Base-by-base conservation (phyloP, 1,140 invertebrate species). In the Ceratitis capitata region DNA sequence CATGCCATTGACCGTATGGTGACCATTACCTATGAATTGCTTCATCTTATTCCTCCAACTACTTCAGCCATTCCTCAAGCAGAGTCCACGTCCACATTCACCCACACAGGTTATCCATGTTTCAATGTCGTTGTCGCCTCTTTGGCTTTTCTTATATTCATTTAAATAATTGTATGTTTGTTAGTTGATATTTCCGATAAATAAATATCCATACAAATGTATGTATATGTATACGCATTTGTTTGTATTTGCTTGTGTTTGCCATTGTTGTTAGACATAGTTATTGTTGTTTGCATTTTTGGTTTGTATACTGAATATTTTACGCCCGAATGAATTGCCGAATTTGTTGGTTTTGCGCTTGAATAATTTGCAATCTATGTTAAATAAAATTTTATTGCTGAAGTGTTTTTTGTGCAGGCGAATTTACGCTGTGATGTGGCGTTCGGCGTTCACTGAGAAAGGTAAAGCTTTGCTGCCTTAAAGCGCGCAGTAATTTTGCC, bases 361-460 rank as follows among this genome's bases (percentile, higher is more conserved):
- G 82, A 83, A 83, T 83, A 83, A 83, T 83, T 83, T 83, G 49
- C 45, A 83, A 83, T 83, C 47, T 47, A 83, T 53, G 53, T 83
- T 83, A 35, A 56, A 83, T 83, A 53, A 53, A 51, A 16, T 83
- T 83, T 45, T 78, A 78, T 78, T 26, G 69, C 19, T 19, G 39
- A 45, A 19, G 6, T 26, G 2, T 78, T 78, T 78, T 42, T 78
- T 32, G 35, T 32, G n/a, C n/a, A 45, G 35, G 10, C 23, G 16
- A 69, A 19, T 61, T 69, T 9, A 7, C 32, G 29, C 16, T 9
- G 0, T 39, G 14, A n/a, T n/a, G n/a, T n/a, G n/a, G n/a, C n/a
- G n/a, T n/a, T n/a, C n/a, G n/a, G n/a, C n/a, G n/a, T n/a, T n/a
- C n/a, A n/a, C n/a, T n/a, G n/a, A n/a, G n/a, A n/a, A n/a, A n/a